These are phyloP conservation scores for Tetrax tetrax DNA, from an alignment of 2,113 vertebrate species.

Conservation along the genomic window DNA sequence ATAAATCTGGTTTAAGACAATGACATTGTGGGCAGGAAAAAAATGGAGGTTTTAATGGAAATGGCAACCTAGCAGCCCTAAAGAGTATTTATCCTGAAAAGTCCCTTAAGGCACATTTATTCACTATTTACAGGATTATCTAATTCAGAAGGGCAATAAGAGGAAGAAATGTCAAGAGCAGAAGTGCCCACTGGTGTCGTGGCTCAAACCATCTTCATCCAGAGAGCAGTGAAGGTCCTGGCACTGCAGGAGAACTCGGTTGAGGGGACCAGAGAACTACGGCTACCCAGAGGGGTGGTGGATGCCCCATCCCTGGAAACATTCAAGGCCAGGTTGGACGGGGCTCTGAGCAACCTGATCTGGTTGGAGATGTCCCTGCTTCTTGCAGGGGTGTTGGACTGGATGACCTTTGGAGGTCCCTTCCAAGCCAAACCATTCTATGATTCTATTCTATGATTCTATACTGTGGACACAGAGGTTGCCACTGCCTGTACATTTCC, in stretches of 20 bases:
- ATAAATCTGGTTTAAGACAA: slow-evolving; percentile 47
- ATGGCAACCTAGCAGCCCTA: not conserved
- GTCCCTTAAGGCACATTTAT: not conserved
- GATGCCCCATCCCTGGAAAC: too few species aligned
- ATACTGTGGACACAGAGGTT: too few species aligned
- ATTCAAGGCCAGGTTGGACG: too few species aligned
- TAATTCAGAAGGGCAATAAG: not conserved
- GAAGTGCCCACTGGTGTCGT: not conserved
- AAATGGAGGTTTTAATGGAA: not conserved
- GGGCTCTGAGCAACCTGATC: too few species aligned
- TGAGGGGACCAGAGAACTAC: not conserved
- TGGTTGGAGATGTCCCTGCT: too few species aligned
- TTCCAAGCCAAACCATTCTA: too few species aligned
- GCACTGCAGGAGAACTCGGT: not conserved
- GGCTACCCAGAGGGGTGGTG: too few species aligned
- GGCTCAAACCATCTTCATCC: not conserved
- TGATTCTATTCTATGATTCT: too few species aligned
- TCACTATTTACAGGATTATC: not conserved
- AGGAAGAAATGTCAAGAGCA: not conserved
- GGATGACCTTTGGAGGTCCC: too few species aligned
- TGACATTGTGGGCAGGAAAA: not conserved
- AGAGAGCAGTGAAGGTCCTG: not conserved
- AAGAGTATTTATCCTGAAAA: not conserved
- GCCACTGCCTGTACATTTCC: not conserved
- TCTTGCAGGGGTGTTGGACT: too few species aligned